Conservation (phyloP, 2,888 invertebrate species). For the Dryobota labecula region DNA sequence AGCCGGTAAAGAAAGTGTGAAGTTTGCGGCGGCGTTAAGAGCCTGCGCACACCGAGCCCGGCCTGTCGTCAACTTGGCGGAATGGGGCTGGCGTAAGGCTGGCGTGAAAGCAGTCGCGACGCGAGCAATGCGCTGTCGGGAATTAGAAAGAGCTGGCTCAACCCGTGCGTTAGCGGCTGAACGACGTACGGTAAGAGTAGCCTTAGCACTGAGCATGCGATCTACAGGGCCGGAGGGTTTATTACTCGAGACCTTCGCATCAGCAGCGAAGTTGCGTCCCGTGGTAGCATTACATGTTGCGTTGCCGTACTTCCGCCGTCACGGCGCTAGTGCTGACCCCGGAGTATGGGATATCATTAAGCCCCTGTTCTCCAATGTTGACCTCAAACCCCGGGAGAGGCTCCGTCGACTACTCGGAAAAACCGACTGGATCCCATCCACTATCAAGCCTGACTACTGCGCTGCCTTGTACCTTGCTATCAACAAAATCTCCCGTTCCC, state of each 20-base stretch:
- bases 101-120: conserved; percentile 79
- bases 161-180: conserved; percentile 68
- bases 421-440: conserved; percentile 64
- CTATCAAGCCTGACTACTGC: conserved; percentile 73
- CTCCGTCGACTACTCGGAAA: conserved; percentile 49
- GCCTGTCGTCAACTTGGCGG: conserved; percentile 69
- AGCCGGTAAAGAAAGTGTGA: conserved; percentile 39
- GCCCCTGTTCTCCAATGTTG: conserved; percentile 67
- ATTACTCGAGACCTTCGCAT: conserved; percentile 34
- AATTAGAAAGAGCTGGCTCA: conserved; percentile 57
- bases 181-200: conserved; percentile 71
- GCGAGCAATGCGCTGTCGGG: conserved; percentile 69
- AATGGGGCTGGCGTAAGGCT: conserved; percentile 69
- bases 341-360: conserved; percentile 75
- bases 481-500: too few relatives aligned
- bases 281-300: conserved; percentile 71
- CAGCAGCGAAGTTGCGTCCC: conserved; percentile 39
- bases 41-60: conserved; percentile 73
- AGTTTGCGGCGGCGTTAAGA: conserved; percentile 70
- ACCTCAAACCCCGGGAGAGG: conserved; percentile 59
- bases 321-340: conserved; percentile 57
- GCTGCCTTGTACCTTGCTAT: conserved; percentile 64
- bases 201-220: conserved; percentile 67
- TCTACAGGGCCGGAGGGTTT: not conserved
- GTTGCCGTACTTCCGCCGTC: conserved; percentile 64